These are phyloP conservation scores for Hedychridium roseum DNA, from an alignment of 2,888 invertebrate genomes.

Conservation along the genomic window DNA sequence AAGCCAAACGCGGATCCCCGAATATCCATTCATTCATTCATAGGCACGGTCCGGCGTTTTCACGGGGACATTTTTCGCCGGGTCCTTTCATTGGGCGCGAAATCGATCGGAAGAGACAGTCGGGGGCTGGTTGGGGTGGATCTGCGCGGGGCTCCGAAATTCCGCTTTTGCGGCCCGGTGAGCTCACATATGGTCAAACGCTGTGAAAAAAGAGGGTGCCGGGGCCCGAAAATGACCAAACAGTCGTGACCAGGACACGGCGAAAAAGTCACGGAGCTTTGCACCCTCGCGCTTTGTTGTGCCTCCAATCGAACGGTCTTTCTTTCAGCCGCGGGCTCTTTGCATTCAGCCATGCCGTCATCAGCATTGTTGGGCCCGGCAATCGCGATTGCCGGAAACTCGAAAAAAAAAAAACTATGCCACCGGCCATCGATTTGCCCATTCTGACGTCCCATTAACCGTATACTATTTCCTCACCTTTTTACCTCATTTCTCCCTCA, in stretches of 20 bases:
- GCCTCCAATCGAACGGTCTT: conserved; percentile 20
- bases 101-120: conserved; percentile 37
- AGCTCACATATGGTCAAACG: conserved; percentile 62
- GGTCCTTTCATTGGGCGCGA: conserved; percentile 21
- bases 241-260: conserved; percentile 29
- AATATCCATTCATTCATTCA: conserved; percentile 26
- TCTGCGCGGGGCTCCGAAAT: too few species aligned
- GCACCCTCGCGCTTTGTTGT: conserved; percentile 22
- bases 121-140: not conserved
- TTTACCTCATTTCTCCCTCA: too few species aligned
- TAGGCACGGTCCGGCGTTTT: conserved; percentile 1
- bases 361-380: too few species aligned
- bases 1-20: conserved; percentile 29
- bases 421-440: too few species aligned
- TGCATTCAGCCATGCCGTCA: too few species aligned
- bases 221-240: conserved; percentile 52
- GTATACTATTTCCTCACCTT: too few species aligned
- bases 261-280: conserved; percentile 35
- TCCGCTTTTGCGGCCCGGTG: conserved; percentile 31
- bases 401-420: too few species aligned
- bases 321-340: conserved; percentile 16
- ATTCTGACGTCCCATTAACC: too few species aligned
- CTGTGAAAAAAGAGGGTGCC: conserved; percentile 60
- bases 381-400: too few species aligned
- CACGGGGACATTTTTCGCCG: conserved; percentile 23